A percentile compares a stretch with the other conserved stretches of the same genome.
Conservation (phyloP, 2,888 invertebrate species). For the Coelinius sp. region DNA sequence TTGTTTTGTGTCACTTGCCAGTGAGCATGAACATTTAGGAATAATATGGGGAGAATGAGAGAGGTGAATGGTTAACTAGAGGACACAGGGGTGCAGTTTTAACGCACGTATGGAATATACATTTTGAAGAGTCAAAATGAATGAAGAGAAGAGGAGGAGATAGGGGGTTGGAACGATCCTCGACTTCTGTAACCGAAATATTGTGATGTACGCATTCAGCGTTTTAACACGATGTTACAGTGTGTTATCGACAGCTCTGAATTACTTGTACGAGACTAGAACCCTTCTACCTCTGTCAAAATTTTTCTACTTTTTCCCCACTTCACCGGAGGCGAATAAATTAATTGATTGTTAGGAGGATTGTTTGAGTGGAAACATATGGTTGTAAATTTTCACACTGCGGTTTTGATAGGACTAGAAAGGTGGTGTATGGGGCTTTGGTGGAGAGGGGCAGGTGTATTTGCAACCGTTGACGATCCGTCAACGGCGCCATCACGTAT, state of each 20-base stretch:
- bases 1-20: constrained; percentile 69
- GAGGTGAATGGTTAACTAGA: constrained; percentile 20
- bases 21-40: constrained; percentile 44
- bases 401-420: background rate
- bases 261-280: background rate
- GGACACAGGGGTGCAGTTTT: constrained; percentile 3
- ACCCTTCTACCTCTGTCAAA: background rate
- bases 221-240: constrained; percentile 9
- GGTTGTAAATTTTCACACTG: constrained; percentile 33
- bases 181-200: constrained; percentile 57
- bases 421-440: constrained; percentile 18
- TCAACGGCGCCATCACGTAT: constrained; percentile 65
- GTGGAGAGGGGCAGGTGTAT: constrained; percentile 14
- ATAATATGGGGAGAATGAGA: constrained; percentile 25
- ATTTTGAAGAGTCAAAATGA: constrained; percentile 21
- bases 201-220: constrained; percentile 42
- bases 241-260: constrained; percentile 7
- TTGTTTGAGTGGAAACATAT: constrained; percentile 18
- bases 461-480: constrained; percentile 55
- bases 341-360: constrained; percentile 15
- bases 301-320: background rate
- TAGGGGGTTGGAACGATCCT: constrained; percentile 58
- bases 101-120: constrained; percentile 24
- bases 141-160: constrained; percentile 29
- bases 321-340: background rate